These are phyloP conservation scores for Peucedramus taeniatus DNA, from an alignment of 2,113 vertebrate species.

Conservation along the genomic window DNA sequence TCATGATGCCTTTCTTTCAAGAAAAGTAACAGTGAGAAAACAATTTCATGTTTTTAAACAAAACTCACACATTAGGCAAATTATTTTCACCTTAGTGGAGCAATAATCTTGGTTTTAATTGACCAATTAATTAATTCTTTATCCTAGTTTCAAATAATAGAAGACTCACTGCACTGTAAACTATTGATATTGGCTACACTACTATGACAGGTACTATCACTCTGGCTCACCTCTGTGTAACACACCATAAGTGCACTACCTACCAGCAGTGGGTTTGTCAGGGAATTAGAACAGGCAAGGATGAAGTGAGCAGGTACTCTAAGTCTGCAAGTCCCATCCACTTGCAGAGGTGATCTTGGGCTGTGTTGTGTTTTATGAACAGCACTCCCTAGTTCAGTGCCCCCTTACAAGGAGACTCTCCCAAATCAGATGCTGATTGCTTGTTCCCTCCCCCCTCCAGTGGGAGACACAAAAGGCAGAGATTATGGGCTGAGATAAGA, in stretches of 20 bases:
- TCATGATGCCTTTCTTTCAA: not conserved
- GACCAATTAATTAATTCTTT: not conserved
- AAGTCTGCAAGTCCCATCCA: not conserved
- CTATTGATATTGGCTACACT: not conserved
- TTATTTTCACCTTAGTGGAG: not conserved
- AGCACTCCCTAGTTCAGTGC: not conserved
- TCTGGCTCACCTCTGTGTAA: not conserved
- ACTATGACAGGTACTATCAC: not conserved
- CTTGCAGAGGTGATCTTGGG: not conserved
- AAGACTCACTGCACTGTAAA: not conserved
- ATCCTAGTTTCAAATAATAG: not conserved
- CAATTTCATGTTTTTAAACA: not conserved
- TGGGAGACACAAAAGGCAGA: not conserved
- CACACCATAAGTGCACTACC: not conserved
- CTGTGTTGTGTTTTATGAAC: not conserved
- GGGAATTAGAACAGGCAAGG: not conserved
- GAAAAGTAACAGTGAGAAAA: not conserved
- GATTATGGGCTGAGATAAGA: not conserved
- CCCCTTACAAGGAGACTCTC: not conserved
- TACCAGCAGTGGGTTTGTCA: not conserved
- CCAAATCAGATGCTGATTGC: fast-evolving
- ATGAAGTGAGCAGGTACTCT: not conserved
- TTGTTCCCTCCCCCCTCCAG: not conserved
- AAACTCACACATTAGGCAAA: not conserved
- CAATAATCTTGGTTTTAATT: not conserved